These are phyloP conservation scores for Brevimyrus niger DNA, from an alignment of 2,113 vertebrate genomes.

Conservation along the genomic window DNA sequence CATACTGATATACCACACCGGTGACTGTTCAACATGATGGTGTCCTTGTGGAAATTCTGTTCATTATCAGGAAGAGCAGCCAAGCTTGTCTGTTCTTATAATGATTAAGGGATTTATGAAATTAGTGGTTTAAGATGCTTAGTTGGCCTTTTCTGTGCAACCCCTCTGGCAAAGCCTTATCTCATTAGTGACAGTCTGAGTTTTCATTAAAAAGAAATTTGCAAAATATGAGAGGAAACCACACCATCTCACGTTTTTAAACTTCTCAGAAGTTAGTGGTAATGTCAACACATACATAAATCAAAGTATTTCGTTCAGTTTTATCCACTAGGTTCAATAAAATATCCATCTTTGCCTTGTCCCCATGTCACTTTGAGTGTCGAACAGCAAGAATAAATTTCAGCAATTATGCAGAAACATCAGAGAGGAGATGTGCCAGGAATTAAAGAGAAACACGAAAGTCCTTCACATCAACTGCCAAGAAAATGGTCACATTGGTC, in stretches of 20 bases:
- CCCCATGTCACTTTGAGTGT: neutral
- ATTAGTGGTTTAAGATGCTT: neutral
- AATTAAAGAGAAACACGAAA: neutral
- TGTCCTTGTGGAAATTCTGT: neutral
- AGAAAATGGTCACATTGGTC: conserved; percentile 7
- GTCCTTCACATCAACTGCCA: neutral
- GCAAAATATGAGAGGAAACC: neutral
- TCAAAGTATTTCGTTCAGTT: conserved; percentile 2
- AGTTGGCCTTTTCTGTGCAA: neutral
- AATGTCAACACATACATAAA: conserved; percentile 8
- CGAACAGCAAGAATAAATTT: neutral
- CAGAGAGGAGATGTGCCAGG: neutral
- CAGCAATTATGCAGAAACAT: neutral
- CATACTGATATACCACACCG: neutral
- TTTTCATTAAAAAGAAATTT: neutral
- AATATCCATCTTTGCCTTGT: neutral
- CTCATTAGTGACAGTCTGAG: neutral
- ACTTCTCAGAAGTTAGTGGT: conserved; percentile 17
- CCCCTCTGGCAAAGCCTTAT: neutral
- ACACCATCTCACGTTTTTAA: neutral
- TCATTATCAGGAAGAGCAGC: neutral
- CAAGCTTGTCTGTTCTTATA: neutral
- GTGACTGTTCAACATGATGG: neutral
- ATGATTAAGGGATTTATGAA: neutral
- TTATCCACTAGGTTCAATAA: neutral